Conservation (phyloP, 1,140 invertebrate species). For the Varroa destructor region DNA sequence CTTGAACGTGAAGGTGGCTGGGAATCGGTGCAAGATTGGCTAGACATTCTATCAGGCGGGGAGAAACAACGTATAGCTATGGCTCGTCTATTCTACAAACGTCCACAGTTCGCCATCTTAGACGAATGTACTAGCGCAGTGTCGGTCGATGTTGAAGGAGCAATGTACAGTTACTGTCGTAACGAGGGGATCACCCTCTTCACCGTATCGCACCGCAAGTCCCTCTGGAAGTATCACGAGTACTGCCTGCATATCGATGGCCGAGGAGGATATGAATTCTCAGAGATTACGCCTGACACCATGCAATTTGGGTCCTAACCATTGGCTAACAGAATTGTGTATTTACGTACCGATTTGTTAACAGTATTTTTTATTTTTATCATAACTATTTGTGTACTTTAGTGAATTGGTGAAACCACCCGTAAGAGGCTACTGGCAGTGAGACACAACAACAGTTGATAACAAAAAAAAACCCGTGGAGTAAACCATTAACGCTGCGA, state of each 20-base stretch:
- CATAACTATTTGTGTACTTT: too few species aligned
- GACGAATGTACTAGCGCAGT: slow-evolving; percentile 97
- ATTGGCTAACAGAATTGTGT: neutral
- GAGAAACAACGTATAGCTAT: slow-evolving; percentile 96
- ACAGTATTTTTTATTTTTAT: too few species aligned
- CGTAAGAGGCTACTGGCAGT: too few species aligned
- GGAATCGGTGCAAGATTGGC: slow-evolving; percentile 84
- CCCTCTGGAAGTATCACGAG: slow-evolving; percentile 91
- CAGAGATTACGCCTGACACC: slow-evolving; percentile 65
- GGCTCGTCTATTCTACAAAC: slow-evolving; percentile 91
- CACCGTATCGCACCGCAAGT: slow-evolving; percentile 90
- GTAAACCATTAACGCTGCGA: too few species aligned
- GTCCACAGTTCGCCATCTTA: slow-evolving; percentile 90
- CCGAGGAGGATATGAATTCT: slow-evolving; percentile 70
- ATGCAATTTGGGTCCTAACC: slow-evolving; percentile 76
- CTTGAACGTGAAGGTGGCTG: slow-evolving; percentile 69
- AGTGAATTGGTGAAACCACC: too few species aligned
- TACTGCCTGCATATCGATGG: slow-evolving; percentile 92
- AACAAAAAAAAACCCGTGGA: too few species aligned
- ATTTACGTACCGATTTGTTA: too few species aligned
- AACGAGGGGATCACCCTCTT: slow-evolving; percentile 75
- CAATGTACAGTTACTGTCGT: slow-evolving; percentile 85
- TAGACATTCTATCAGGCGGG: slow-evolving; percentile 90
- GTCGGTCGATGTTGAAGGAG: slow-evolving; percentile 90
- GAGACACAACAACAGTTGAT: too few species aligned